These are phyloP conservation scores for Tinamus major DNA, from an alignment of 2,797 vertebrate genomes.

Conservation along the genomic window DNA sequence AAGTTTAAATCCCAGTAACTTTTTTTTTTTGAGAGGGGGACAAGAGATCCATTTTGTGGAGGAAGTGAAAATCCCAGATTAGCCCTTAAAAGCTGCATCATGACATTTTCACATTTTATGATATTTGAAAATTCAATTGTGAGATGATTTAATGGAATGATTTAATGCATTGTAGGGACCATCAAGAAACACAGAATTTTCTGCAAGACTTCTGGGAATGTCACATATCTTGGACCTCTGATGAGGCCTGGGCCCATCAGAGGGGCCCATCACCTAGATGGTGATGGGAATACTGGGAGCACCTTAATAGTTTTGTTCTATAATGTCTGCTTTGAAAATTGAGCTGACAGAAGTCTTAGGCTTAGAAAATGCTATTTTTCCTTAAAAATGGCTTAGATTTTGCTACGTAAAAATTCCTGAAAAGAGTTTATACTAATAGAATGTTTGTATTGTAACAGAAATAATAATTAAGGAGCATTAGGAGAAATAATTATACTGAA, in stretches of 20 bases:
- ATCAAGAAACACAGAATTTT: neutral
- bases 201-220: neutral
- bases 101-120: neutral
- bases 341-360: neutral
- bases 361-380: neutral
- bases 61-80: neutral
- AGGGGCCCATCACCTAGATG: neutral
- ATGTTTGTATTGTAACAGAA: neutral
- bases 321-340: neutral
- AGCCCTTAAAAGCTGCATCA: neutral
- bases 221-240: neutral
- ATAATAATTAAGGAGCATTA: neutral
- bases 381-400: neutral
- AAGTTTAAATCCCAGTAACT: neutral
- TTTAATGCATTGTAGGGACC: neutral
- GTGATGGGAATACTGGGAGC: no score
- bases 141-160: neutral
- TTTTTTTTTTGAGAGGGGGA: rapidly evolving
- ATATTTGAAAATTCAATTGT: neutral
- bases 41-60: neutral
- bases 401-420: neutral
- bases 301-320: no score
- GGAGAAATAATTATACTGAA: neutral
- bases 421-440: neutral
- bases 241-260: neutral